A percentile compares a stretch with the other conserved stretches of the same genome.
Conservation (phyloP, 1,140 invertebrate genomes). For the Trichonephila inaurata region DNA sequence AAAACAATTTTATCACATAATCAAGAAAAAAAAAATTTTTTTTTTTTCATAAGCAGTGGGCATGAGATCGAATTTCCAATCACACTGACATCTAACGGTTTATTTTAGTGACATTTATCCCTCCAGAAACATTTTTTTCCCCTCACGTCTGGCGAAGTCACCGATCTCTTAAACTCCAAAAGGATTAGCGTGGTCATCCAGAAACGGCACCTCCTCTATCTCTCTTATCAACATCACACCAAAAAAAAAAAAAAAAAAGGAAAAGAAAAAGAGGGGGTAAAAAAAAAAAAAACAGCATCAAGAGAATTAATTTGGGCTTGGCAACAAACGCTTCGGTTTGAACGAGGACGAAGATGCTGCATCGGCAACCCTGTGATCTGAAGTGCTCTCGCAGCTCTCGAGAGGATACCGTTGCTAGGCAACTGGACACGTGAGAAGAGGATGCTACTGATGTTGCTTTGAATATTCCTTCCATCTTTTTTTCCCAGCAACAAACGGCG, state of each 20-base stretch:
- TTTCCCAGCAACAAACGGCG: neutral
- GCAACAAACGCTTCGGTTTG: neutral
- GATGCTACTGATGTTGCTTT: constrained; percentile 23
- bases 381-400: neutral
- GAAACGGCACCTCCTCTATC: neutral
- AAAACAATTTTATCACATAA: too few species aligned
- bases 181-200: constrained; percentile 13
- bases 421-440: constrained; percentile 36
- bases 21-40: too few species aligned
- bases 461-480: neutral
- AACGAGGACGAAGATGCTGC: neutral
- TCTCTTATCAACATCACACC: neutral
- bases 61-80: too few species aligned
- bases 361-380: constrained; percentile 26
- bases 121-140: too few species aligned
- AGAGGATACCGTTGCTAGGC: constrained; percentile 25
- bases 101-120: too few species aligned
- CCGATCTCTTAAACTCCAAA: neutral
- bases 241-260: neutral
- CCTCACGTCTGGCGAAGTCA: neutral
- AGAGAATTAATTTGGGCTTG: constrained; percentile 30
- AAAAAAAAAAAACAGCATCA: neutral
- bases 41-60: too few species aligned
- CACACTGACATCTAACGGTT: too few species aligned
- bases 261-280: neutral